Percentiles rank a stretch among this genome's conserved stretches.
Evolutionary conservation across 2,888 invertebrate species (phyloP).

Genomic region (Drosophila mayaguana): DNA sequence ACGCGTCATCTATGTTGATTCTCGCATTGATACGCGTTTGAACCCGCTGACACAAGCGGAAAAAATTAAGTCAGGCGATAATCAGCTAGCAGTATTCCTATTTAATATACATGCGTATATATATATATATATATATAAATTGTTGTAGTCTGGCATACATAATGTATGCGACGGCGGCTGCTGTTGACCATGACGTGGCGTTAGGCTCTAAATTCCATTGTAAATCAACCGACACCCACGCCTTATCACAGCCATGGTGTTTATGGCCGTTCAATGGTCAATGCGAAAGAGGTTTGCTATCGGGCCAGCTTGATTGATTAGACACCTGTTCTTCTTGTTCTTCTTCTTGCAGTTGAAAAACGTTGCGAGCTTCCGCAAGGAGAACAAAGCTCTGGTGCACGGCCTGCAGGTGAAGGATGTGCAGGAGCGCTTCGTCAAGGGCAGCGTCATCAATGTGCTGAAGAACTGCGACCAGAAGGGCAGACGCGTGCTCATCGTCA

Average conservation of each 20-base stretch:
- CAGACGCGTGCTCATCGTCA: slow-evolving; percentile 90
- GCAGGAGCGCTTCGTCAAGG: slow-evolving; percentile 88
- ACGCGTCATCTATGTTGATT: slow-evolving; percentile 15
- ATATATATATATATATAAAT: slow-evolving; percentile 9
- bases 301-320: slow-evolving; percentile 2
- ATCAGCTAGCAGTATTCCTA: slow-evolving; percentile 31
- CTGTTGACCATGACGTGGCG: slow-evolving; percentile 42
- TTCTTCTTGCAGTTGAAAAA: slow-evolving; percentile 89
- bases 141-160: slow-evolving; percentile 32
- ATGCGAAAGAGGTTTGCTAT: slow-evolving; percentile 16
- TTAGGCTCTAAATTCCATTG: slow-evolving; percentile 10
- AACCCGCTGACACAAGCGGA: slow-evolving; percentile 64
- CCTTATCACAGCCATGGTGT: slow-evolving; percentile 47
- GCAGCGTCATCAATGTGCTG: slow-evolving; percentile 91
- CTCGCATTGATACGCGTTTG: slow-evolving; percentile 65
- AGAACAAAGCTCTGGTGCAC: slow-evolving; percentile 88
- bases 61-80: slow-evolving; percentile 45
- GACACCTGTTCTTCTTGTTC: slow-evolving; percentile 2
- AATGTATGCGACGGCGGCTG: slow-evolving; percentile 15
- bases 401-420: slow-evolving; percentile 90
- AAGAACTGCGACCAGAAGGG: slow-evolving; percentile 91
- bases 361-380: slow-evolving; percentile 90
- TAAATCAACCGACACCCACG: slow-evolving; percentile 15
- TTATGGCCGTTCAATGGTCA: slow-evolving; percentile 63
- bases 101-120: slow-evolving; percentile 5